A percentile compares a stretch with the other conserved stretches of the same genome.
Conservation (phyloP, 2,797 vertebrate genomes). For the Margarornis squamiger region DNA sequence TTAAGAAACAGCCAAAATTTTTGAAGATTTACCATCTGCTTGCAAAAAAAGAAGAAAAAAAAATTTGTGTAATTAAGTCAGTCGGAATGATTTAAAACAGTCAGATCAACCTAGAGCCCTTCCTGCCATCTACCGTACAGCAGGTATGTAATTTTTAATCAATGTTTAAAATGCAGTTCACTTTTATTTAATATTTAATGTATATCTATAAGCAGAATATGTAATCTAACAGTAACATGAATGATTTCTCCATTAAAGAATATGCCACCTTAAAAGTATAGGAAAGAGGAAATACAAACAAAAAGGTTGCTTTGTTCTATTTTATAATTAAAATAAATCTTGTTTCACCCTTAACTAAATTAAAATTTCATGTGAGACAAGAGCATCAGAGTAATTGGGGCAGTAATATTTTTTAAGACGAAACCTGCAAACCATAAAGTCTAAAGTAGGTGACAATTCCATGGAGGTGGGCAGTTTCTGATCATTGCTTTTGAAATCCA, state of each 20-base stretch:
- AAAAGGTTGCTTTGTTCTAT: conserved; percentile 21
- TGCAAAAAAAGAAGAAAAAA: not conserved
- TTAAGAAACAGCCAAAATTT: conserved; percentile 6
- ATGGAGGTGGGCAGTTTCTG: not conserved
- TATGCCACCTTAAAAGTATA: conserved; percentile 13
- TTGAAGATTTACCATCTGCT: not conserved
- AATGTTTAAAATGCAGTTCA: conserved; percentile 68
- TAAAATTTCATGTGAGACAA: conserved; percentile 42
- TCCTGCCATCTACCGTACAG: conserved; percentile 9
- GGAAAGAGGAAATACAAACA: conserved; percentile 25
- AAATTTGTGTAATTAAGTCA: conserved; percentile 43
- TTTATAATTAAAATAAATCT: conserved; percentile 59
- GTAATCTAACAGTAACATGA: not conserved
- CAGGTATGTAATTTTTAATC: conserved; percentile 64
- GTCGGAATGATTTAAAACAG: conserved; percentile 54
- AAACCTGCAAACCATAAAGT: not conserved
- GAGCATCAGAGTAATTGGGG: not conserved
- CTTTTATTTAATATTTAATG: conserved; percentile 73
- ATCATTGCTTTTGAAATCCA: conserved; percentile 16
- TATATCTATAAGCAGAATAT: conserved; percentile 51
- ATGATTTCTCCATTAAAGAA: conserved; percentile 39
- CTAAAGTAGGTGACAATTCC: not conserved
- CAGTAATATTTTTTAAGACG: not conserved
- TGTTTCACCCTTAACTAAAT: conserved; percentile 58
- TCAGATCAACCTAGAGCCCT: conserved; percentile 19